Base-by-base conservation (phyloP, 2,888 invertebrate species). In the Drosophila phalerata region DNA sequence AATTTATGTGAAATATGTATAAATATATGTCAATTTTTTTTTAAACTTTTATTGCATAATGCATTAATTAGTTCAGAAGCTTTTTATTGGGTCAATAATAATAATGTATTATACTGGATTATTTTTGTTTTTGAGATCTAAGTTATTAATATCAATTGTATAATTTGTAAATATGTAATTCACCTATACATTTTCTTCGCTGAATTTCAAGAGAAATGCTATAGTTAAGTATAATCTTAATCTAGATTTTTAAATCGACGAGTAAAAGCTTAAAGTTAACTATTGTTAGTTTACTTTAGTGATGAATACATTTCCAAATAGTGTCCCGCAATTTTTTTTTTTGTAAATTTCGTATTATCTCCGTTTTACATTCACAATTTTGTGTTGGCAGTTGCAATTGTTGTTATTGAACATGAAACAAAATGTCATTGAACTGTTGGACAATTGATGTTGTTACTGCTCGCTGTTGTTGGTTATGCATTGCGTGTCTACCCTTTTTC, bases 391-490 rank as follows among this genome's bases (percentile, higher is more conserved):
- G 51, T 63, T 84, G 76, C 73, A 77, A 75, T 69, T 79, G 77
- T 62, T 81, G 84, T 76, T 86, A 89, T 86, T 88, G 89, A 89
- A 81, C 62, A 77, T 76, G 49, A 72, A 69, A 49, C 45, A 67
- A 73, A 72, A 56, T 77, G 87, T 85, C 90, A 79, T 72, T 87
- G 87, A 87, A 87, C 90, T 66, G 66, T 68, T 66, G 64, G 56
- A 45, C 42, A 56, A 71, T 73, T 57, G 57, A 37, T 64, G 58
- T 55, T 30, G 48, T 17, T 57, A 15, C 38, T 37, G 45, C 53
- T 65, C 47, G 48, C 40, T 17, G 28, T 40, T 58, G 60, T 73
- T 63, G 67, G 28, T 75, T 73, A 79, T 85, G 85, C 83, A 73
- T 76, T 79, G 77, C 88, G 61, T 81, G 69, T 65, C 65, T 63